Percentiles rank a stretch among this genome's conserved stretches.
phyloP scores from a whole-genome alignment of 2,113 vertebrate species.

The Callospermophilus lateralis region DNA sequence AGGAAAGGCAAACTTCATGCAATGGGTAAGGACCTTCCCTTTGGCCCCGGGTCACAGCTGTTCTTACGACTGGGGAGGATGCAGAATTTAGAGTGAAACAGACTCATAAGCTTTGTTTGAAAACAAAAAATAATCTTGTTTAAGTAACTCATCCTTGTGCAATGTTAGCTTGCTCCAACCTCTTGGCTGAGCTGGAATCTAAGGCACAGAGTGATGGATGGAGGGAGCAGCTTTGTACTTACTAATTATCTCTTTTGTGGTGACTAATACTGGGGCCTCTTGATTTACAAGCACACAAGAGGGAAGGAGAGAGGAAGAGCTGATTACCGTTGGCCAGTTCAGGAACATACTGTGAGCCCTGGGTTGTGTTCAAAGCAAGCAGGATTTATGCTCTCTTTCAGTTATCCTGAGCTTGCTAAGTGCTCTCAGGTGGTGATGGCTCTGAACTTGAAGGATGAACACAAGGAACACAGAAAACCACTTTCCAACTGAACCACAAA shows the following conservation, averaged over 20 bases:
- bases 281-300: slow-evolving; percentile 81
- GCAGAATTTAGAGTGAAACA: slow-evolving; percentile 73
- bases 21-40: not conserved
- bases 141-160: slow-evolving; percentile 71
- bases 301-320: not conserved
- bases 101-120: not conserved
- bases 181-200: slow-evolving; percentile 76
- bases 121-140: slow-evolving; percentile 32
- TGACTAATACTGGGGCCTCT: slow-evolving; percentile 75
- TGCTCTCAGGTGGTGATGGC: slow-evolving; percentile 24
- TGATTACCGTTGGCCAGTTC: slow-evolving; percentile 45
- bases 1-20: slow-evolving; percentile 43
- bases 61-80: slow-evolving; percentile 59
- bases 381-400: slow-evolving; percentile 78
- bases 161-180: slow-evolving; percentile 71
- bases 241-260: slow-evolving; percentile 80
- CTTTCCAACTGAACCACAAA: slow-evolving; percentile 44
- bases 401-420: not conserved
- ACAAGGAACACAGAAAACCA: slow-evolving; percentile 42
- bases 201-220: slow-evolving; percentile 74
- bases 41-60: not conserved
- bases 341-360: slow-evolving; percentile 24
- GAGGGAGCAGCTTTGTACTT: slow-evolving; percentile 74
- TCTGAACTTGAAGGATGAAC: slow-evolving; percentile 80
- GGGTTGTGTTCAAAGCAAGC: slow-evolving; percentile 77